Evolutionary conservation across 2,888 invertebrate species (phyloP).

Genomic region (Aromia moschata): DNA sequence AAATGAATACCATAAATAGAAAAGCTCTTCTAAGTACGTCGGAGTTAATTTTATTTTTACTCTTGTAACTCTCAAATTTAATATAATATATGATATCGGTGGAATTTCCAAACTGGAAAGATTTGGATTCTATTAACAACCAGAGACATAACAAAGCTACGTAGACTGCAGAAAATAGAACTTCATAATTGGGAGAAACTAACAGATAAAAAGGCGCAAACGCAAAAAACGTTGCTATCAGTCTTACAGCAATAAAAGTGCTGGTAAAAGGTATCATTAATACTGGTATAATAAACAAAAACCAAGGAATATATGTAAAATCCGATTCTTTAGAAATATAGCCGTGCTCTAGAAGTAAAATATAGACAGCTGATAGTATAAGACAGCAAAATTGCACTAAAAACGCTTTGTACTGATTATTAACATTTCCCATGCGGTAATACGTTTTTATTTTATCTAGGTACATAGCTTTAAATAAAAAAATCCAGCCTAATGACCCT

Average conservation of each 20-base stretch:
- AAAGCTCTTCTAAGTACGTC: constrained; percentile 49
- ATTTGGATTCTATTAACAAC: constrained; percentile 46
- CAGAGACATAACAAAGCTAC: constrained; percentile 46
- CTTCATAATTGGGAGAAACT: constrained; percentile 51
- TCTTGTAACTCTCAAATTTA: constrained; percentile 40
- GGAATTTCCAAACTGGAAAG: constrained; percentile 36
- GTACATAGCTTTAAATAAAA: constrained; percentile 43
- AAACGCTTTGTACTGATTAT: constrained; percentile 37
- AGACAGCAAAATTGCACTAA: constrained; percentile 42
- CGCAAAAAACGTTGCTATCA: constrained; percentile 47
- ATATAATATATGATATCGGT: constrained; percentile 40
- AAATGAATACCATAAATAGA: constrained; percentile 68
- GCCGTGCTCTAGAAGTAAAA: constrained; percentile 41
- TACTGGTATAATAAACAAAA: constrained; percentile 47
- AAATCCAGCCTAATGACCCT: constrained; percentile 41
- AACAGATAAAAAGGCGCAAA: constrained; percentile 53
- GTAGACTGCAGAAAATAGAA: constrained; percentile 48
- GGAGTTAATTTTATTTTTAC: constrained; percentile 32
- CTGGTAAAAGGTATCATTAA: constrained; percentile 46
- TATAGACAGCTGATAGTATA: constrained; percentile 38
- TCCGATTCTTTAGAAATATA: constrained; percentile 41
- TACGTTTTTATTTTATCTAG: constrained; percentile 36
- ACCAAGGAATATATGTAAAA: constrained; percentile 49
- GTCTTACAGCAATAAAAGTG: constrained; percentile 43
- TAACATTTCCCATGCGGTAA: constrained; percentile 28